Evolutionary conservation across 2,888 invertebrate species (phyloP), one percentile per base, ranked within the genome.

Genomic region (Ashinkailepas kermadecensis): DNA sequence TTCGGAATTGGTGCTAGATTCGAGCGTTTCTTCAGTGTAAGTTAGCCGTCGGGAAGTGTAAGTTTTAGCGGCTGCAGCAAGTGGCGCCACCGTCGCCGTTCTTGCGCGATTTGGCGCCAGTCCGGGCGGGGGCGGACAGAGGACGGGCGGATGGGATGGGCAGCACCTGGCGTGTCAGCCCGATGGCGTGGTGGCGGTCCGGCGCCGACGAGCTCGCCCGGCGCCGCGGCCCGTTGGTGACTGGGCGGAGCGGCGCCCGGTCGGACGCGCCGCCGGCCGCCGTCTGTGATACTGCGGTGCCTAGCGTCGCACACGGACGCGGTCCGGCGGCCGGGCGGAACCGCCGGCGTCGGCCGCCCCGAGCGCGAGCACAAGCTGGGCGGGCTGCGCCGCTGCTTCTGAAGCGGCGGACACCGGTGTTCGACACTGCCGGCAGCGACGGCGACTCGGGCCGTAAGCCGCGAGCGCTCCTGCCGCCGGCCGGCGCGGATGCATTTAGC

Each of bases 361-460:
- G 39, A 39, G 39, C 39, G 39, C 39, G 39, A 39, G 39, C 39
- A 39, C 39, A 39, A 39, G 39, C 39, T 39, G 39, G 39, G 39
- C 39, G 39, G 4, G 39, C 74, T 23, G 54, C 74, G 74, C 21
- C 74, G 74, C 74, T 39, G 74, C 74, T 74, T 74, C 56, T 74
- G 74, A 74, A 74, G 74, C 74, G 74, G 25, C 25, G 70, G 39
- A n/a, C 15, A 39, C 70, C 70, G 70, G 70, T 70, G 70, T 70
- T 39, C 15, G 70, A 70, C 70, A 70, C 70, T 15, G 67, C 70
- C 39, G 39, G 70, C 39, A 2, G 39, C 74, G 56, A 21, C 21
- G 21, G 15, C 21, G 56, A 7, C 56, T 18, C 54, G 67, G 9
- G 23, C 70, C 59, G 11, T 4, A 4, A 39, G 39, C 2, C 59